Evolutionary conservation across 2,888 invertebrate genomes (phyloP), one percentile per base, ranked within the genome.

Genomic region (Pyrochroa serraticornis): DNA sequence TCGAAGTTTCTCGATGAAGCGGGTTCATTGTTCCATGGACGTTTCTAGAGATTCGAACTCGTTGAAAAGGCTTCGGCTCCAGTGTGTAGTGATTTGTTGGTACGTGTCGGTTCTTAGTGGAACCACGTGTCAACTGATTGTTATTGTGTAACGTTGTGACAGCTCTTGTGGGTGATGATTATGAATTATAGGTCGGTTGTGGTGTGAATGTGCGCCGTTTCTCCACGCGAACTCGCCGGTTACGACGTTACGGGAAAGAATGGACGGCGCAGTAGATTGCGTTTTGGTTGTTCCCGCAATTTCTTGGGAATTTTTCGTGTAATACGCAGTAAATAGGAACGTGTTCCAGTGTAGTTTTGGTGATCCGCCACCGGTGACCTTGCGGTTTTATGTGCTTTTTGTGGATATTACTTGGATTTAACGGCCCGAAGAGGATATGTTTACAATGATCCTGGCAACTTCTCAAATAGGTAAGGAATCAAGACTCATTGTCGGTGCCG

Each of bases 41-140:
- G 49, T 48, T 58, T 58, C 54, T 58, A 53, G 58, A 58, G 52
- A 53, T 58, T 51, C 52, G 41, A 51, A 52, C 52, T 57, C 50
- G 51, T 37, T 47, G 14, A 52, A 57, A 38, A 43, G 49, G 34
- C 44, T 30, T 14, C 47, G 36, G 39, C 38, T 50, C 45, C 50
- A 56, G 56, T 56, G 44, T 44, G 49, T 56, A 39, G 50, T 56
- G 41, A 38, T 50, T 33, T 56, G 22, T 30, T 39, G 9, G 34
- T 13, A 38, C 13, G 5, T 37, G 33, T 22, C 22, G 22, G 22
- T 22, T 22, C 22, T 22, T 22, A 5, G 39, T 39, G 6, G 12
- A 6, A 31, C 32, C 53, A 46, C 53, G 51, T 44, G 53, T 34
- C 31, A 7, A 22, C 8, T 47, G n/a, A 36, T 34, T 54, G 45